phyloP scores from a whole-genome alignment of 2,113 vertebrate species.

The Willisornis vidua region DNA sequence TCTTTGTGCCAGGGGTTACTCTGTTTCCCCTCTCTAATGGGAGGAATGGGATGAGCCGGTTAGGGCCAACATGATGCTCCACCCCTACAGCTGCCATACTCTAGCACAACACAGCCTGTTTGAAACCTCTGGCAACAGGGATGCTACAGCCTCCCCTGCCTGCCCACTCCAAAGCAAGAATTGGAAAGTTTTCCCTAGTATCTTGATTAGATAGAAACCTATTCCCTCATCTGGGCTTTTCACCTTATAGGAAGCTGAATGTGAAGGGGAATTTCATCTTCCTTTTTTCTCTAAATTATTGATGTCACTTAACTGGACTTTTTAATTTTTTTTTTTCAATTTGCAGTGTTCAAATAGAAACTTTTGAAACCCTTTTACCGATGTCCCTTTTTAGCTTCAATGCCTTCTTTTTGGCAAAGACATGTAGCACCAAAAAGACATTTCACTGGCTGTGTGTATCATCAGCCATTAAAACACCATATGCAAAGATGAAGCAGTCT shows the following conservation, averaged over 20 bases:
- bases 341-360: background rate
- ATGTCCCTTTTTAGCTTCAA: background rate
- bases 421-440: background rate
- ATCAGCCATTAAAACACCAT: background rate
- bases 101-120: background rate
- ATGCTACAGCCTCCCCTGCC: background rate
- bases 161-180: background rate
- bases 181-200: background rate
- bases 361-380: background rate
- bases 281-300: background rate
- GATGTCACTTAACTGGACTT: background rate
- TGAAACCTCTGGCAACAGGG: background rate
- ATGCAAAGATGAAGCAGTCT: background rate
- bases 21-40: background rate
- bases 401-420: background rate
- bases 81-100: background rate
- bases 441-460: background rate
- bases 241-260: background rate
- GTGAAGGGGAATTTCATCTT: background rate
- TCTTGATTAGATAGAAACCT: background rate
- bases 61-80: background rate
- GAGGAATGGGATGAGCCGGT: background rate
- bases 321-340: background rate
- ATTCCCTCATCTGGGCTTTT: background rate
- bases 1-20: background rate